Base-by-base conservation (phyloP, 2,888 invertebrate genomes). In the Ormyrus labotus region DNA sequence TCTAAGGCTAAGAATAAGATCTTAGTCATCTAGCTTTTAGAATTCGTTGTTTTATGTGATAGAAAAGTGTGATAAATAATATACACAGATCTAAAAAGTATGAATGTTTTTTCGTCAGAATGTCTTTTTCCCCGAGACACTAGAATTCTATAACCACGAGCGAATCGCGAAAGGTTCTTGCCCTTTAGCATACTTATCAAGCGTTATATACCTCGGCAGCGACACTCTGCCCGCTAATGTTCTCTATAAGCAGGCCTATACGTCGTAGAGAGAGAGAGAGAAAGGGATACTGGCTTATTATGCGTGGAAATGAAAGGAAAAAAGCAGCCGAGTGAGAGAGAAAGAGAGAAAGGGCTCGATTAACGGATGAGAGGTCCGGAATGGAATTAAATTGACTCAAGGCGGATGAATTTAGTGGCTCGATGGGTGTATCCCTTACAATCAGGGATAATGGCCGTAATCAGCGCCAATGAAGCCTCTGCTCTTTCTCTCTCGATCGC, bases 381-480 rank as follows among this genome's bases (percentile, higher is more conserved):
- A 74, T 75, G 63, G 61, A 80, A 83, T 80, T 77, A 78, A 79
- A 78, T 76, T 65, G 78, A 81, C 78, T 79, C 79, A 72, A 81
- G 79, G 73, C 78, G 78, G 73, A 73, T 80, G 76, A 73, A 80
- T 74, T 83, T 80, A 78, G 71, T 48, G 67, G 9, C 19, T 11
- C 64, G 64, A 68, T 34, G 55, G 50, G 78, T 4, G 34, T 80
- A 78, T 82, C 82, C 81, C 76, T 82, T 80, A 80, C 83, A 83
- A 82, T 81, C 82, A 72, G 53, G 67, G 69, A 69, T 80, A 83
- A 83, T 81, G 76, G 78, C 45, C 8, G 65, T 53, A 71, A 80
- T 77, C 70, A 77, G 58, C 64, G 67, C 11, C 80, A 75, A 80
- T 69, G 60, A 67, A 48, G 48, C 67, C 19, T 55, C 34, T 2